Percentiles rank a stretch among this genome's conserved stretches.
Evolutionary conservation across 2,797 vertebrate species (phyloP).

Genomic region (Pseudopleuronectes americanus): DNA sequence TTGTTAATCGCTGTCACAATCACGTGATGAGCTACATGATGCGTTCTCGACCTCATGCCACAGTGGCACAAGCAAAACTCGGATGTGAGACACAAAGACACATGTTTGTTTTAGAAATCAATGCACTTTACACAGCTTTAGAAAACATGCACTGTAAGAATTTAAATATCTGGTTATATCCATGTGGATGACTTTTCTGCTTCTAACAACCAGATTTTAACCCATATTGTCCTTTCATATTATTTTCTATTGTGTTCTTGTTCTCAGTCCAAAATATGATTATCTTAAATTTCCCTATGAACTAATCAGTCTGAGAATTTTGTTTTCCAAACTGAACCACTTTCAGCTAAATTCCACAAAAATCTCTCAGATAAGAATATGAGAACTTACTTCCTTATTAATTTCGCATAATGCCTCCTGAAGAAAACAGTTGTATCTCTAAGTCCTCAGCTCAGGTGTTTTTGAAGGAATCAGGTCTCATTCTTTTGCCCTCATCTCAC

Average conservation of each 20-base stretch:
- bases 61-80: background rate
- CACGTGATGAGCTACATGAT: constrained; percentile 7
- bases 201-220: no score
- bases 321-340: background rate
- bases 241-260: background rate
- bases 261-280: background rate
- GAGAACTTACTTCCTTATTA: background rate
- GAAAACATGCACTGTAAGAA: no score
- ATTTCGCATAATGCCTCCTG: no score
- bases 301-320: background rate
- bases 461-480: no score
- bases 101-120: background rate
- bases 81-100: background rate
- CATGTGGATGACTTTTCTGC: no score
- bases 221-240: background rate
- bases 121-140: no score
- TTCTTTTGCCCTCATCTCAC: no score
- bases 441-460: no score
- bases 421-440: no score
- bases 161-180: no score
- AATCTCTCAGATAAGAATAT: background rate
- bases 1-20: constrained; percentile 2
- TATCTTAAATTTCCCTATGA: background rate
- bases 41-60: constrained; percentile 5
- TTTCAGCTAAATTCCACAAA: background rate